A percentile compares a stretch with the other conserved stretches of the same genome.
Conservation (phyloP, 2,113 vertebrate genomes). For the Trogon surrucura region DNA sequence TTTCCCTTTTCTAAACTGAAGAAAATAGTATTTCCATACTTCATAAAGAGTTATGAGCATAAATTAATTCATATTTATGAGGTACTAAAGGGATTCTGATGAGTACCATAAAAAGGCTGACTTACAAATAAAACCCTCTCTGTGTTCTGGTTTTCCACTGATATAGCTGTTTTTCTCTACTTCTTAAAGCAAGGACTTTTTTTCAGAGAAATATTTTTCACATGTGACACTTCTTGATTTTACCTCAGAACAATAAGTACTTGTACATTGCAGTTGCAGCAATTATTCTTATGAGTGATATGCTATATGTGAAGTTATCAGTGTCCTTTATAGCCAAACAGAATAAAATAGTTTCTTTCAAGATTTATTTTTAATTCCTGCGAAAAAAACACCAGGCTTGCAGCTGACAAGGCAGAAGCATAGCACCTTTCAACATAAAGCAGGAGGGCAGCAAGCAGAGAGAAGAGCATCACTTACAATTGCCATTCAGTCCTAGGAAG, state of each 20-base stretch:
- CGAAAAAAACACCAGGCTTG: background rate
- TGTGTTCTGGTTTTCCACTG: constrained; percentile 9
- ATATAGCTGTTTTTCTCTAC: constrained; percentile 4
- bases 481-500: background rate
- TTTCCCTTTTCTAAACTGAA: background rate
- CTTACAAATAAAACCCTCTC: constrained; percentile 14
- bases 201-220: constrained; percentile 24
- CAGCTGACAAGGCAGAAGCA: background rate
- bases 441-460: background rate
- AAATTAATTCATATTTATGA: constrained; percentile 47
- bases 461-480: background rate
- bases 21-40: background rate
- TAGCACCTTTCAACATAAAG: background rate
- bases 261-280: constrained; percentile 24
- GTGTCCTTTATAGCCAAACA: constrained; percentile 15
- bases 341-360: background rate
- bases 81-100: constrained; percentile 5
- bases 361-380: constrained; percentile 33
- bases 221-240: constrained; percentile 31
- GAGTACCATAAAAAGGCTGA: constrained; percentile 17
- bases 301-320: constrained; percentile 1
- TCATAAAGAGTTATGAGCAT: background rate
- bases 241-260: constrained; percentile 51
- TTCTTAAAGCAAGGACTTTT: background rate
- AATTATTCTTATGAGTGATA: constrained; percentile 34